These are phyloP conservation scores for Heteromormyrus szaboi DNA, from an alignment of 2,797 vertebrate genomes.

Conservation along the genomic window DNA sequence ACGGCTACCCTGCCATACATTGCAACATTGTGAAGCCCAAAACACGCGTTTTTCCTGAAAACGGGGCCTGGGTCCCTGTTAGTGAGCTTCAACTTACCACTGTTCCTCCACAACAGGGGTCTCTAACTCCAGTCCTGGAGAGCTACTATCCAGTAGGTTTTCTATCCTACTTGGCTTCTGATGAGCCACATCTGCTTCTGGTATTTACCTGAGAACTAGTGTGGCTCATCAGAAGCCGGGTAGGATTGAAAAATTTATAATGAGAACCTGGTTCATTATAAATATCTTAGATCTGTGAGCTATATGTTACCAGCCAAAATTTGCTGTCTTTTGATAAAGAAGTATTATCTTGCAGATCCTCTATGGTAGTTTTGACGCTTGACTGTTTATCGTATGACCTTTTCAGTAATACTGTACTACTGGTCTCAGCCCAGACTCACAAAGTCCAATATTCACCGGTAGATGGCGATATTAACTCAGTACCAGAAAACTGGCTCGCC, in stretches of 20 bases:
- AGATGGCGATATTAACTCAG: constrained; percentile 4
- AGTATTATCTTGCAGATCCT: background rate
- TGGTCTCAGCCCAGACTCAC: background rate
- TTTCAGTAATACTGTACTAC: too few relatives aligned
- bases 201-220: too few relatives aligned
- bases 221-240: too few relatives aligned
- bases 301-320: background rate
- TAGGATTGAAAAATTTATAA: background rate
- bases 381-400: background rate
- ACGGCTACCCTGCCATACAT: background rate
- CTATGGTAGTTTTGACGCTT: background rate
- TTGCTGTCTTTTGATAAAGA: background rate
- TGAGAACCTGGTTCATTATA: background rate
- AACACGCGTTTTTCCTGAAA: background rate
- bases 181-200: too few relatives aligned
- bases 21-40: background rate
- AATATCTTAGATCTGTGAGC: background rate
- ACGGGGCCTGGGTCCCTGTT: background rate
- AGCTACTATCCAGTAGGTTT: too few relatives aligned
- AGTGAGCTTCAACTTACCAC: background rate
- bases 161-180: too few relatives aligned
- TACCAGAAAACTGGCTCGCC: background rate
- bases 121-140: too few relatives aligned
- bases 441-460: background rate
- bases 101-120: background rate